Percentiles rank a stretch among this genome's conserved stretches.
Conservation (phyloP, 2,113 vertebrate species). For the Cercopithecus mona region DNA sequence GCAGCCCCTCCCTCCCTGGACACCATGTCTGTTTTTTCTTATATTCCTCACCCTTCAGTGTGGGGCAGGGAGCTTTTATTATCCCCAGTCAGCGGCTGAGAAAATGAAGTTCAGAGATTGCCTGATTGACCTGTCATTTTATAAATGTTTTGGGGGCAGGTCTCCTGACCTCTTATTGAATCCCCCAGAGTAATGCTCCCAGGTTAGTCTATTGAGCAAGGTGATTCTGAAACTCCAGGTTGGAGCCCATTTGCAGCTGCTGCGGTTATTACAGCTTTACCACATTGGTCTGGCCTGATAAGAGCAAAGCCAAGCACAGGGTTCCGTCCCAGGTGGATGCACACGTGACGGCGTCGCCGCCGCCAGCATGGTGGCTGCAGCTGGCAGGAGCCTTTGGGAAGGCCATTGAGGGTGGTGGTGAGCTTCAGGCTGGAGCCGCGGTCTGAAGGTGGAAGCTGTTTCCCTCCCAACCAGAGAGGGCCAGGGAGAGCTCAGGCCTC, state of each 20-base stretch:
- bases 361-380: too few relatives aligned
- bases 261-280: neutral
- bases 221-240: neutral
- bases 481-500: fast-evolving
- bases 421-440: neutral
- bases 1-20: fast-evolving
- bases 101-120: neutral
- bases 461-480: neutral
- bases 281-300: neutral
- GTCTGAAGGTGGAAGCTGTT: fast-evolving
- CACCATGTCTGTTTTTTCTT: neutral
- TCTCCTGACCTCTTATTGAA: neutral
- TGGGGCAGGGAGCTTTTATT: neutral
- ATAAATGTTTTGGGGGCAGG: neutral
- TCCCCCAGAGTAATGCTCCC: too few relatives aligned
- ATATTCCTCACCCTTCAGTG: neutral
- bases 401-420: neutral
- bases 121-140: neutral
- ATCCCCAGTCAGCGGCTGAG: neutral
- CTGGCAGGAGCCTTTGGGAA: neutral
- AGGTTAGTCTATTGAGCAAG: neutral
- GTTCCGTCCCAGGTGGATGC: neutral
- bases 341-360: fast-evolving
- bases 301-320: neutral
- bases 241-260: neutral